These are phyloP conservation scores for Fukomys damarensis DNA, from an alignment of 2,113 vertebrate species.

Conservation along the genomic window DNA sequence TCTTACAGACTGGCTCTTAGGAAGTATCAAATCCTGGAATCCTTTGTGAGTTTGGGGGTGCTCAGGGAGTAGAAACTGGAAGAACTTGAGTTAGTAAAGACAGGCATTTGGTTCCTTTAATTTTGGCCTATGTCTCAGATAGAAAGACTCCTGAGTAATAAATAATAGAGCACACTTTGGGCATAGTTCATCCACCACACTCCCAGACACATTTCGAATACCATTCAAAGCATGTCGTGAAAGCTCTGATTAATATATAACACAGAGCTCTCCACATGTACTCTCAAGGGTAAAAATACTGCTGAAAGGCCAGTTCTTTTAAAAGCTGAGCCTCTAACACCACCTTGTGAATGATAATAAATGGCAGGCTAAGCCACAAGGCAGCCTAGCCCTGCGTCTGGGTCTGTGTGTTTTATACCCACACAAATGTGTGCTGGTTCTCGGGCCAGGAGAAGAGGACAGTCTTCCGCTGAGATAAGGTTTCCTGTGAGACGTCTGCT, in stretches of 20 bases:
- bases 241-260: slow-evolving; percentile 76
- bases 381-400: background rate
- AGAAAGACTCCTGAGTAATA: slow-evolving; percentile 65
- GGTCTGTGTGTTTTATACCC: background rate
- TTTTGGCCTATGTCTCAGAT: slow-evolving; percentile 63
- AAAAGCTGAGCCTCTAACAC: slow-evolving; percentile 68
- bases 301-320: slow-evolving; percentile 75
- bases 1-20: slow-evolving; percentile 29
- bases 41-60: background rate
- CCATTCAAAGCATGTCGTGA: slow-evolving; percentile 67
- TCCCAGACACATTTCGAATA: slow-evolving; percentile 53
- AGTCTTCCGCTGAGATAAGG: background rate
- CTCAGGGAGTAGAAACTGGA: background rate
- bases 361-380: background rate
- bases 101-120: slow-evolving; percentile 54
- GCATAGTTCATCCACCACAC: slow-evolving; percentile 61
- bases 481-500: slow-evolving; percentile 39
- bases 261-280: slow-evolving; percentile 49
- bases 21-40: background rate
- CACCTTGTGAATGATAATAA: slow-evolving; percentile 76
- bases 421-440: background rate
- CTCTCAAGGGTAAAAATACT: slow-evolving; percentile 73
- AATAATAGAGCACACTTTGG: slow-evolving; percentile 63
- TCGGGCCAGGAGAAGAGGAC: background rate
- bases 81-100: slow-evolving; percentile 49